Conservation (phyloP, 2,797 vertebrate genomes). For the Platyrinchus mystaceus region DNA sequence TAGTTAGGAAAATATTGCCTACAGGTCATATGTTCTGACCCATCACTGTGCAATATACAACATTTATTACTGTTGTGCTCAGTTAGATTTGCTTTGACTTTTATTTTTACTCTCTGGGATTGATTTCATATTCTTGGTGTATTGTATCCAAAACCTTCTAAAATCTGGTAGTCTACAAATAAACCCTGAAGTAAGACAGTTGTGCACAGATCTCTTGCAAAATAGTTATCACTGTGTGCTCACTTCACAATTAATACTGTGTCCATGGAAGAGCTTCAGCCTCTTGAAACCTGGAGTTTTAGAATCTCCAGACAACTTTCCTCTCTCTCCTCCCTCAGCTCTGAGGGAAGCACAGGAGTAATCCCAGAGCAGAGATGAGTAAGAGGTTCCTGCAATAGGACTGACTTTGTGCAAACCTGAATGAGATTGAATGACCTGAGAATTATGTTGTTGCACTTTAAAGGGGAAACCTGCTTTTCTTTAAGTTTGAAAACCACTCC, state of each 20-base stretch:
- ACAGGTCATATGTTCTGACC: background rate
- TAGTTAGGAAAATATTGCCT: background rate
- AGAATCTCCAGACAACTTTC: background rate
- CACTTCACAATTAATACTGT: background rate
- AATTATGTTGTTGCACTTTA: background rate
- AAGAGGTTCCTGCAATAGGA: background rate
- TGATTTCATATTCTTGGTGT: background rate
- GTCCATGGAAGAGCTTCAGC: background rate
- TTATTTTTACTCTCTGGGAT: background rate
- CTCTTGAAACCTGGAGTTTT: background rate
- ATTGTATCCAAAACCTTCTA: background rate
- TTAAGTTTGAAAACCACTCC: background rate
- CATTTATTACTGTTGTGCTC: background rate
- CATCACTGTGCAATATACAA: background rate
- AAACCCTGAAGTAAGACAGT: background rate
- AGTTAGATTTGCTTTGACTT: background rate
- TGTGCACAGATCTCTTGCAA: rapidly evolving
- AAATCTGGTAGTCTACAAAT: background rate
- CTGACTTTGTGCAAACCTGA: background rate
- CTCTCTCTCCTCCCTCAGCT: background rate
- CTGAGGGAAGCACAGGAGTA: background rate
- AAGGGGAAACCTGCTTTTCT: background rate
- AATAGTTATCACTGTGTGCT: background rate
- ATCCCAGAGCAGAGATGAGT: background rate
- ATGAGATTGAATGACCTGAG: background rate